A percentile compares a stretch with the other conserved stretches of the same genome.
Evolutionary conservation across 1,140 invertebrate genomes (phyloP).

Genomic region (Procambarus clarkii): DNA sequence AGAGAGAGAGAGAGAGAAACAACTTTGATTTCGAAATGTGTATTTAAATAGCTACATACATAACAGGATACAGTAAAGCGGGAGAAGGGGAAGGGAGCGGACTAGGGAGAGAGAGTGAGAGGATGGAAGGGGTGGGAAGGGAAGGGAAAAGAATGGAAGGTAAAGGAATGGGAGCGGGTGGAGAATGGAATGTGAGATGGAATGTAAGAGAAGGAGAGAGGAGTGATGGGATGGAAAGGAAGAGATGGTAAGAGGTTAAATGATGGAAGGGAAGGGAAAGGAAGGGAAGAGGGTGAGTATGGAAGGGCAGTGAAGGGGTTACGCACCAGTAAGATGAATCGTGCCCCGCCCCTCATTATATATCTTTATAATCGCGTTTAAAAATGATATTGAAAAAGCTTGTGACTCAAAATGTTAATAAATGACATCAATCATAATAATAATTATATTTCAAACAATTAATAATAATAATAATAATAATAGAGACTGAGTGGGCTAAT

Average conservation of each 20-base stretch:
- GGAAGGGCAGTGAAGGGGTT: too few relatives aligned
- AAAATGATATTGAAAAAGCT: too few relatives aligned
- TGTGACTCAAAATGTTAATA: too few relatives aligned
- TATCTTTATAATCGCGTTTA: too few relatives aligned
- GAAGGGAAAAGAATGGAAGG: neutral
- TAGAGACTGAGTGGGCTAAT: too few relatives aligned
- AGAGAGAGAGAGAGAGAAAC: neutral
- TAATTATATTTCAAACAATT: too few relatives aligned
- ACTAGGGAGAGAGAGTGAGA: conserved; percentile 23
- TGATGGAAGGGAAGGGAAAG: too few relatives aligned
- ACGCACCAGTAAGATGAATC: too few relatives aligned
- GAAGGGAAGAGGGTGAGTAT: too few relatives aligned
- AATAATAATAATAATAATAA: too few relatives aligned
- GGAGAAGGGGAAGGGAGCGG: conserved; percentile 19
- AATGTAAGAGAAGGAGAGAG: neutral
- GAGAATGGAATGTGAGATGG: neutral
- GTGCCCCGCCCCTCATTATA: too few relatives aligned
- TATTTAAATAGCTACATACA: conserved; percentile 67
- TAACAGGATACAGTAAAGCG: conserved; percentile 59
- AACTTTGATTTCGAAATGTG: conserved; percentile 62
- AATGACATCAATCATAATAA: too few relatives aligned
- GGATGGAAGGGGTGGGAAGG: neutral
- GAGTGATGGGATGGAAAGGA: neutral
- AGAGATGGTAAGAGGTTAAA: neutral
- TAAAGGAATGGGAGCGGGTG: neutral